Base-by-base conservation (phyloP, 2,888 invertebrate species). In the Vandiemenella viatica region DNA sequence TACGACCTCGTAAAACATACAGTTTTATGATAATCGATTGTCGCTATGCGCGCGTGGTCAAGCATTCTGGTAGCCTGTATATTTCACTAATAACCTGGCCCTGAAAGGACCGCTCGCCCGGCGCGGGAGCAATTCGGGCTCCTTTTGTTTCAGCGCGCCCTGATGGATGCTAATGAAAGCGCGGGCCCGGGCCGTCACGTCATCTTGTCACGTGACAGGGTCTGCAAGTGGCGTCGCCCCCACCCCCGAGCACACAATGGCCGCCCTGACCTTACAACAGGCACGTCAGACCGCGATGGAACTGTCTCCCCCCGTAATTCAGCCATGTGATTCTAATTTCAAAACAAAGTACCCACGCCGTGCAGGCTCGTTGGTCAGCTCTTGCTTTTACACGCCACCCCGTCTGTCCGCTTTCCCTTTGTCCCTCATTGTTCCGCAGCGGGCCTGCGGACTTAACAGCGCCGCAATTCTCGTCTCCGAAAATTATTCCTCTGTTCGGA, bases 151-250 rank as follows among this genome's bases (percentile, higher is more conserved):
- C 50, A 46, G n/a, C n/a, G n/a, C 54, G 46, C 48, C 52, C 50
- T 54, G 54, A 54, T 52, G 54, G 54, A 54, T 54, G 54, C 54
- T 54, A 54, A 54, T 54, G 54, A 54, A 54, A 54, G 54, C 50
- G 50, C 50, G 38, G 38, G 38, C 15, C 17, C 16, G 38, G 38
- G 17, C 16, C 13, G 38, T 16, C 38, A 38, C 38, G 13, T n/a
- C 46, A 37, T 48, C 40, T 46, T 21, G 45, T 52, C 49, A 47
- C 44, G 43, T 46, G 49, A 49, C 52, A 47, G 50, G 53, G 53
- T 53, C 53, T 53, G 53, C 53, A 48, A 53, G 48, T 53, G 53
- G 50, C 53, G 46, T 45, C 43, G 50, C 32, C 49, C 45, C 44
- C 37, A 46, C 21, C 48, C 16, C 18, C 22, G 18, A 37, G 23